Base-by-base conservation (phyloP, 1,140 invertebrate genomes). In the Sipha flava region DNA sequence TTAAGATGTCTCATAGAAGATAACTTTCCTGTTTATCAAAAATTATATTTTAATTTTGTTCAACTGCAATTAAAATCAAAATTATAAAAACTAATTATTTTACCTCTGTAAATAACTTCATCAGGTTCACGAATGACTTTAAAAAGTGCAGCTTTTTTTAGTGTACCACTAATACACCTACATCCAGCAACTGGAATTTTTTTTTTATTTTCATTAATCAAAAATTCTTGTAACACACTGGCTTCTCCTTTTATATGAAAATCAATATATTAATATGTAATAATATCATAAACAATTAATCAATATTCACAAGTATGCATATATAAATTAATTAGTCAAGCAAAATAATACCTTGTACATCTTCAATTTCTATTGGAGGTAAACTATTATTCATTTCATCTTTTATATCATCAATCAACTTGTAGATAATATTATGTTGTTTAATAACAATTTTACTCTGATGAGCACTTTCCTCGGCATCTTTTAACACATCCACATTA, bases 151-250 rank as follows among this genome's bases (percentile, higher is more conserved):
- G 88, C 86, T 84, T 92, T 92, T 81, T 91, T 90, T 0, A 98
- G 87, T 1, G 87, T 82, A 2, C 96, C 96, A 85, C 93, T 93
- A 0, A 87, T 86, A 85, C 95, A 98, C 21, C 91, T 87, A 83
- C 94, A 96, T 0, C 97, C 97, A 1, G 95, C 96, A 6, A 98
- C 92, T 4, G 91, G 90, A 1, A 95, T 86, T 85, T 94, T 94
- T 83, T 93, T 93, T 89, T 91, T 37, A 57, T 91, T 91, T 82
- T 95, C 92, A 31, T 90, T 93, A 37, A 98, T 90, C 75, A 91
- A 83, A 85, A 98, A 98, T 83, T 92, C 87, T 85, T 97, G 90
- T 34, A 95, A 84, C 18, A 98, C 92, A 82, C 90, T 91, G 3
- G 95, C 96, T 88, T 96, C 92, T 5, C 96, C 94, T 90, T 85